Conservation (phyloP, 2,113 vertebrate genomes). For the Clarias batrachus region DNA sequence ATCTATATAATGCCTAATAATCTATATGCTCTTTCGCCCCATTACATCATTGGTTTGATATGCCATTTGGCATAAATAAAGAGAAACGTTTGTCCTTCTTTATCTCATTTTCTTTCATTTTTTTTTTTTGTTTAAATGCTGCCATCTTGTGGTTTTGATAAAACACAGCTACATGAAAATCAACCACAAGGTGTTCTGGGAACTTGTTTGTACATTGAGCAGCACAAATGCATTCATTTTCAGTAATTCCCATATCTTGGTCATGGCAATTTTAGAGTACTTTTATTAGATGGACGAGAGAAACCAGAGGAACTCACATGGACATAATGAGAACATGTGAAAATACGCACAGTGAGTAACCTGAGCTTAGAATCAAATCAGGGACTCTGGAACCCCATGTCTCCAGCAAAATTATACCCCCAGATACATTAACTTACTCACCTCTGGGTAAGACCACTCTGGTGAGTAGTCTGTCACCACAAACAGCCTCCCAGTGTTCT, state of each 20-base stretch:
- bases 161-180: not conserved
- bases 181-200: not conserved
- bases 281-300: not conserved
- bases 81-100: not conserved
- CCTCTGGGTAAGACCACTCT: conserved; percentile 98
- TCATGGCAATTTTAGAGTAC: not conserved
- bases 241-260: not conserved
- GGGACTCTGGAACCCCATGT: not conserved
- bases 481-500: conserved; percentile 91
- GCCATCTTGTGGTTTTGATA: conserved; percentile 32
- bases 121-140: not conserved
- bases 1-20: not conserved
- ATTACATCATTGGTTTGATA: not conserved
- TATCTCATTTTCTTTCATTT: not conserved
- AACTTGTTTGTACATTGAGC: not conserved
- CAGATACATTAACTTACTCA: conserved; percentile 65
- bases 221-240: not conserved
- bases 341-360: not conserved
- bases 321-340: not conserved
- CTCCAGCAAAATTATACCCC: not conserved
- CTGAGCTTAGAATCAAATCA: not conserved
- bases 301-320: not conserved
- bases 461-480: conserved; percentile 98
- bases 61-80: not conserved
- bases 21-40: not conserved